Evolutionary conservation across 2,888 invertebrate species (phyloP), one percentile per base, ranked within the genome.

Genomic region (Drosophila gaucha): DNA sequence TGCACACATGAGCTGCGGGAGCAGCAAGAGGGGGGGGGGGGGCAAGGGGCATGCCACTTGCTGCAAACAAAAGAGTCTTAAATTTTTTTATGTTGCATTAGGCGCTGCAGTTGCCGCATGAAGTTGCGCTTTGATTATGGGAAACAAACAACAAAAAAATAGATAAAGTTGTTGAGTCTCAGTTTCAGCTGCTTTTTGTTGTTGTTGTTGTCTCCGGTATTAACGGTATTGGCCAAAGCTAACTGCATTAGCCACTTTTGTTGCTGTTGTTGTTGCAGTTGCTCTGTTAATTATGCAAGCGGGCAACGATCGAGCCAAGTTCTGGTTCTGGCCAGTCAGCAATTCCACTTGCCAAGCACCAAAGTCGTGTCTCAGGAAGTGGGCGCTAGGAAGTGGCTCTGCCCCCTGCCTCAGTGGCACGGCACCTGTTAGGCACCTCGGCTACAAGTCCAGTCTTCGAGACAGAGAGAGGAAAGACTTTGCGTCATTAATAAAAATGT

Each of bases 401-500:
- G 4, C 35, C 18, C 12, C 1, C 35, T 4, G 18, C 10, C 31
- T n/a, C 14, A 9, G 20, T 30, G 4, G 2, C 8, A 28, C n/a
- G 43, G 47, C 80, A 80, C 84, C 78, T 78, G 80, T 83, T 75
- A 59, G 22, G 28, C 52, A n/a, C n/a, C n/a, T 41, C 24, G 41
- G 24, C 10, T 30, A n/a, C 24, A 31, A 38, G 44, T 26, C 43
- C n/a, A 56, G 54, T 52, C 44, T 51, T 35, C 16, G 30, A 51
- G 22, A 50, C 36, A 64, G 41, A 14, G 31, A 43, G 31, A 43
- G 43, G 31, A 43, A 36, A 50, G 66, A 33, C 56, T 64, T 67
- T 83, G 83, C 86, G 86, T 83, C 87, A 87, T 87, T 87, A 87
- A 87, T 87, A 83, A 83, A 83, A 87, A 87, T 83, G 83, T 85